These are phyloP conservation scores for Protobothrops mucrosquamatus DNA, from an alignment of 2,113 vertebrate genomes.

Conservation along the genomic window DNA sequence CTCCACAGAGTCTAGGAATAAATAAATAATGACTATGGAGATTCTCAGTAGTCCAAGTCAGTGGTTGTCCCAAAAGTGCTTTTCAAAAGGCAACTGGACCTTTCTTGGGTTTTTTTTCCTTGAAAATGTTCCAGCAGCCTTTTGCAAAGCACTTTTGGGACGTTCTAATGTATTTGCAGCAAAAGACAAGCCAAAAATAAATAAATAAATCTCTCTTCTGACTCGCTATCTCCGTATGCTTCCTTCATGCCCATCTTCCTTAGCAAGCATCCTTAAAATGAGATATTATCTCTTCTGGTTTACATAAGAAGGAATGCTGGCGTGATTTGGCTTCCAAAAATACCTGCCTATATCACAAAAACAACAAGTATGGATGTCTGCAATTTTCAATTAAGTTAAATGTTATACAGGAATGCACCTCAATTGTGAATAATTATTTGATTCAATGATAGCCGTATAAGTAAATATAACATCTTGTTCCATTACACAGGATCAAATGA, in stretches of 20 bases:
- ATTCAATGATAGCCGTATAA: neutral
- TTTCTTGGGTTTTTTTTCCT: too few relatives aligned
- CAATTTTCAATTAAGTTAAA: neutral
- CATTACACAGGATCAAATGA: neutral
- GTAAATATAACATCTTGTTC: neutral
- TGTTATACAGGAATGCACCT: neutral
- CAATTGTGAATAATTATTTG: neutral
- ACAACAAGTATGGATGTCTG: neutral
- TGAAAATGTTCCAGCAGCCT: too few relatives aligned
- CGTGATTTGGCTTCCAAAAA: neutral
- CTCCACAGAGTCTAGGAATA: neutral
- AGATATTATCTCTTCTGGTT: neutral
- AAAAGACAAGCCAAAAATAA: neutral
- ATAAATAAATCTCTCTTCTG: neutral
- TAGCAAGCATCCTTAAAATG: neutral
- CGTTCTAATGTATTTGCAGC: neutral
- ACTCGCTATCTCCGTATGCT: neutral
- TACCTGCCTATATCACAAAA: neutral
- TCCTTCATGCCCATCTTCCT: neutral
- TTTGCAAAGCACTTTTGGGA: too few relatives aligned
- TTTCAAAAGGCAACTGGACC: too few relatives aligned
- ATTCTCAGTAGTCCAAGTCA: too few relatives aligned
- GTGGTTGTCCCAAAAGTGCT: too few relatives aligned
- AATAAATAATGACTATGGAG: neutral
- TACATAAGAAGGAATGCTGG: neutral